Conservation (phyloP, 2,113 vertebrate genomes). For the Paramisgurnus dabryanus region DNA sequence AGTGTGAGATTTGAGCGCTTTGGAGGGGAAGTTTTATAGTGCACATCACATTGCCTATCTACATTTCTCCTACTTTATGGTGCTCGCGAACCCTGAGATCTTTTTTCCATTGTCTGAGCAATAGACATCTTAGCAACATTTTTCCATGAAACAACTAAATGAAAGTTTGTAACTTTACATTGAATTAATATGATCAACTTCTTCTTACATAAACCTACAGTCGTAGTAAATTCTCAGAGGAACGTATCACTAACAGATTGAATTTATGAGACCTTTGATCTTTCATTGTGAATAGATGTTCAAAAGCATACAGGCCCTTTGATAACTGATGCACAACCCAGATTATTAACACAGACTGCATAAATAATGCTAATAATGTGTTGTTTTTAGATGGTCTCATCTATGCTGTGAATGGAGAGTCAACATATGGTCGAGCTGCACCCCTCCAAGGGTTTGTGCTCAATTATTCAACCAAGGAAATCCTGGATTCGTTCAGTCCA, state of each 20-base stretch:
- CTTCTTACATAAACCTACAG: no score
- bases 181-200: no score
- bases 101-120: no score
- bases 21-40: no score
- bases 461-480: conserved; percentile 87
- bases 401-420: conserved; percentile 88
- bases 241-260: neutral
- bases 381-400: conserved; percentile 82
- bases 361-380: conserved; percentile 39
- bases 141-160: no score
- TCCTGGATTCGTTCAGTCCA: conserved; percentile 86
- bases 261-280: neutral
- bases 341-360: conserved; percentile 35
- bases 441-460: conserved; percentile 88
- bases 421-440: conserved; percentile 69
- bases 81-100: no score
- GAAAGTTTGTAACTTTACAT: no score
- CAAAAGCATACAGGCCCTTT: conserved; percentile 33
- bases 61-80: no score
- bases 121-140: no score
- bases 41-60: no score
- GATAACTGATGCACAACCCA: conserved; percentile 15
- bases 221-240: neutral
- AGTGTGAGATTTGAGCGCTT: no score
- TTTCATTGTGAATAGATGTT: conserved; percentile 26